phyloP scores from a whole-genome alignment of 2,888 invertebrate genomes.

The Uloborus plumipes region DNA sequence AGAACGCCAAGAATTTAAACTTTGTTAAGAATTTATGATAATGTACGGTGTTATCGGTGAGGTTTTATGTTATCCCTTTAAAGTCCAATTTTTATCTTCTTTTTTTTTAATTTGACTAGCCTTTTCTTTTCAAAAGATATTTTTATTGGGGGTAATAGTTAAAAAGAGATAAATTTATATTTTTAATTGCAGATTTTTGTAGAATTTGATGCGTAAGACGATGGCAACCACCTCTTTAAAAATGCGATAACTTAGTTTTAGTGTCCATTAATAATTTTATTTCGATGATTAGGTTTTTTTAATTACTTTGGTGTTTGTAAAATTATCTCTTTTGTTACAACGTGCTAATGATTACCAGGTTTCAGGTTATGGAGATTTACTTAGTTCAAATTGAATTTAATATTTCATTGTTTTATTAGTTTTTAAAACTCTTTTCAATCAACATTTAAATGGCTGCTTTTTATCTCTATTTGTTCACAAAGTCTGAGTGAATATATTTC shows the following conservation, averaged over 20 bases:
- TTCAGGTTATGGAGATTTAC: no score
- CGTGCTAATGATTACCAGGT: no score
- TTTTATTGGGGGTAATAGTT: slow-evolving; percentile 41
- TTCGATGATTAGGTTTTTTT: slow-evolving; percentile 12
- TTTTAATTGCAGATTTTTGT: slow-evolving; percentile 28
- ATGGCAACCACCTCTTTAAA: slow-evolving; percentile 10
- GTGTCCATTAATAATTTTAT: slow-evolving; percentile 46
- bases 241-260: slow-evolving; percentile 25
- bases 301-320: slow-evolving; percentile 21
- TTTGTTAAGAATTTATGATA: slow-evolving; percentile 56
- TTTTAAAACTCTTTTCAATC: no score
- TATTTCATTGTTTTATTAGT: no score
- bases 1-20: slow-evolving; percentile 55
- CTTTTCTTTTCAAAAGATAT: slow-evolving; percentile 8
- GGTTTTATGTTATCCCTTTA: slow-evolving; percentile 51
- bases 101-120: slow-evolving; percentile 1
- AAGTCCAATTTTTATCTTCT: slow-evolving; percentile 18
- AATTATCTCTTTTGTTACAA: slow-evolving; percentile 2
- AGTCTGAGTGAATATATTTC: no score
- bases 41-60: slow-evolving; percentile 50
- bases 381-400: no score
- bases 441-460: no score
- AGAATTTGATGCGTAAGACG: slow-evolving; percentile 14
- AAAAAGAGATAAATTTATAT: slow-evolving; percentile 28
- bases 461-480: no score